phyloP scores from a whole-genome alignment of 2,113 vertebrate species.

The Pituophis catenifer region DNA sequence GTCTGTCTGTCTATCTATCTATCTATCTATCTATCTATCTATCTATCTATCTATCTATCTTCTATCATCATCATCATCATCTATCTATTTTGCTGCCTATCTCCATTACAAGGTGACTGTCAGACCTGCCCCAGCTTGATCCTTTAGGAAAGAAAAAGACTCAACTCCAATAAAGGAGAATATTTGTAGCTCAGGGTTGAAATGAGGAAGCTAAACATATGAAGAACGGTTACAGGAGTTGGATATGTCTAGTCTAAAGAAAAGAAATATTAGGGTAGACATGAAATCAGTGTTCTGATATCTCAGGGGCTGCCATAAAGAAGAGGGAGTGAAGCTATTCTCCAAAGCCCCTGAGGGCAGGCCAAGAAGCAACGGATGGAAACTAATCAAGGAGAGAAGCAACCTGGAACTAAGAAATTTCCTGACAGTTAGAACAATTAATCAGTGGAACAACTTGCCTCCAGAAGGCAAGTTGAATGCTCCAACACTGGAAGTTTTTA shows the following conservation, averaged over 20 bases:
- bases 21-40: no score
- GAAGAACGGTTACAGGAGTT: neutral
- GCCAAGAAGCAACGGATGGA: neutral
- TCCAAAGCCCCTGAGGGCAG: neutral
- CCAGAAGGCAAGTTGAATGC: neutral
- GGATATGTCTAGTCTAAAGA: neutral
- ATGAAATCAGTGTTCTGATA: neutral
- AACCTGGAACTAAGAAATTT: neutral
- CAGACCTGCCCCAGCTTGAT: neutral
- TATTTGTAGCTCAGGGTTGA: no score
- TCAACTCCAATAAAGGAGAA: neutral
- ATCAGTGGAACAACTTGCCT: neutral
- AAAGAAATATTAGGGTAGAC: neutral
- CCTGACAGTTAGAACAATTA: neutral
- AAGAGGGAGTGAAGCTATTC: neutral
- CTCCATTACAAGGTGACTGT: neutral
- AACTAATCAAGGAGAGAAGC: neutral
- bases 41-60: no score
- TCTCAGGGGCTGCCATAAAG: neutral
- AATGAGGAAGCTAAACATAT: neutral
- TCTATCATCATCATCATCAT: no score
- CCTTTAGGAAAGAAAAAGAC: neutral
- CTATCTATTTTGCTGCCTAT: neutral
- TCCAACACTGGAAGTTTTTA: neutral
- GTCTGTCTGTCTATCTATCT: no score